These are phyloP conservation scores for Acanthiza pusilla DNA, from an alignment of 2,797 vertebrate genomes.

Conservation along the genomic window DNA sequence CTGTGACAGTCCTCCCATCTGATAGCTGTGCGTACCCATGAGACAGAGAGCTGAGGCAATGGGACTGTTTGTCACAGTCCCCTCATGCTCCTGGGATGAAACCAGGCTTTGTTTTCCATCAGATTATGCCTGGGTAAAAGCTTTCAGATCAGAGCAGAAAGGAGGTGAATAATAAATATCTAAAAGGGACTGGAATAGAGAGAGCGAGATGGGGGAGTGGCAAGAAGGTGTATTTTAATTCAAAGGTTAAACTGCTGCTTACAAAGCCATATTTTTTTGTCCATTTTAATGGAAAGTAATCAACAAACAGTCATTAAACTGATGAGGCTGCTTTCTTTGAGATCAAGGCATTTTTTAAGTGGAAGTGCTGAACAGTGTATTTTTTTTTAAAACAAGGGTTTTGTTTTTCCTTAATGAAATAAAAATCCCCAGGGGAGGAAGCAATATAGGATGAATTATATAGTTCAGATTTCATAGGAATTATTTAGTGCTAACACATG, in stretches of 20 bases:
- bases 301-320: background rate
- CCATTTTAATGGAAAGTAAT: slow-evolving; percentile 5
- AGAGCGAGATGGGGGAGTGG: accelerated
- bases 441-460: background rate
- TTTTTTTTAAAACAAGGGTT: background rate
- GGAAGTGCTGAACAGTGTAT: background rate
- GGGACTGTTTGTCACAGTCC: background rate
- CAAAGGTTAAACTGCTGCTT: slow-evolving; percentile 13
- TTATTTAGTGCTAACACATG: slow-evolving; percentile 28
- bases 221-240: background rate
- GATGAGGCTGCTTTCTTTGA: slow-evolving; percentile 5
- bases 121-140: background rate
- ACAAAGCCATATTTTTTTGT: background rate
- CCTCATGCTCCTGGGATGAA: background rate
- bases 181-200: background rate
- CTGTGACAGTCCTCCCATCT: background rate
- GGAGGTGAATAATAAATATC: background rate
- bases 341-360: slow-evolving; percentile 19
- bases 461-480: slow-evolving; percentile 36
- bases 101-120: background rate
- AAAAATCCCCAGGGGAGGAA: slow-evolving; percentile 28
- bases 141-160: background rate
- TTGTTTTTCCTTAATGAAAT: slow-evolving; percentile 57
- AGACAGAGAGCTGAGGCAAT: background rate
- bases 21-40: background rate